Percentiles rank a stretch among this genome's conserved stretches.
Conservation (phyloP, 2,113 vertebrate species). For the Ameiurus melas region DNA sequence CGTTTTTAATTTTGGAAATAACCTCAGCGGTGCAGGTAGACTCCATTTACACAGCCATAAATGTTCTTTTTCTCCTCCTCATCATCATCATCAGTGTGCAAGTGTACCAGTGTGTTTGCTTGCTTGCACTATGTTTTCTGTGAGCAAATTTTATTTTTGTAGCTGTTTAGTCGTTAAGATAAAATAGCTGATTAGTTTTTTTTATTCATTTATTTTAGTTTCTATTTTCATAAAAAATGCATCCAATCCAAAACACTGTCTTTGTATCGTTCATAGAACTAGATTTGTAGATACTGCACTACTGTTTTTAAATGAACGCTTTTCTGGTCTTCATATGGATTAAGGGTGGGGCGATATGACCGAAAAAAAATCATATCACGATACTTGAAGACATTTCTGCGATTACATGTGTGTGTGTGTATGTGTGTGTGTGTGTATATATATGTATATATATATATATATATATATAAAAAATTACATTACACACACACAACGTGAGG, state of each 20-base stretch:
- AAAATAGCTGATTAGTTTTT: not conserved
- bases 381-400: not conserved
- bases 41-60: not conserved
- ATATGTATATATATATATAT: no score
- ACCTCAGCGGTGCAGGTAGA: constrained; percentile 96
- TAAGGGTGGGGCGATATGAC: not conserved
- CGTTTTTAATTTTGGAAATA: constrained; percentile 98
- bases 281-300: not conserved
- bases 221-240: not conserved
- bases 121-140: not conserved
- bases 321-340: not conserved
- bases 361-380: not conserved
- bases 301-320: not conserved
- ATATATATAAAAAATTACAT: no score
- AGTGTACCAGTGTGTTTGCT: not conserved
- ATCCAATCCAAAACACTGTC: not conserved
- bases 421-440: no score
- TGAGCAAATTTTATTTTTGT: not conserved
- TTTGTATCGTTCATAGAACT: not conserved
- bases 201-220: not conserved
- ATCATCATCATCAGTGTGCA: constrained; percentile 23
- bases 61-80: not conserved
- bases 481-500: no score
- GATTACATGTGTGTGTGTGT: not conserved
- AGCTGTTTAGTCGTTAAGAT: not conserved